A percentile compares a stretch with the other conserved stretches of the same genome.
phyloP scores from a whole-genome alignment of 2,797 vertebrate species.

The Serranus cabrilla region DNA sequence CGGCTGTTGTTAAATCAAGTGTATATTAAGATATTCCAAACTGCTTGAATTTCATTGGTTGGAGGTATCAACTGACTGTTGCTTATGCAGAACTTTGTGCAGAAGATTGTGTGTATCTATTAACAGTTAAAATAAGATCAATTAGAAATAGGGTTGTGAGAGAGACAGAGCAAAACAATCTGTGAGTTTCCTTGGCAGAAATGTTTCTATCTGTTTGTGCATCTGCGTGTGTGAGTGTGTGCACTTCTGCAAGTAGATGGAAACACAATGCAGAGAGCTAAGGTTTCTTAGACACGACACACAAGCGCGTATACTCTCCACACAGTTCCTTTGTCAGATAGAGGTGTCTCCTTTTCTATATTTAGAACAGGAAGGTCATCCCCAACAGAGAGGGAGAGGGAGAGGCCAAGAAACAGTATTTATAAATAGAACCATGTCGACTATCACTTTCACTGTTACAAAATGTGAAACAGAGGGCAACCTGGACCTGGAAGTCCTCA shows the following conservation, averaged over 20 bases:
- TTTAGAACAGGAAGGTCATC: constrained; percentile 72
- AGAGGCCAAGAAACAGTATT: constrained; percentile 12
- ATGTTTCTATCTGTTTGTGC: constrained; percentile 1
- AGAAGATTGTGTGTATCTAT: not conserved
- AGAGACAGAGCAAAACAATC: not conserved
- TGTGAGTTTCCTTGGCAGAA: not conserved
- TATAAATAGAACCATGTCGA: constrained; percentile 33
- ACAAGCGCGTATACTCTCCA: constrained; percentile 1
- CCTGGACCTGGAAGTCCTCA: not conserved
- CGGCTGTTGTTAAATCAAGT: not conserved
- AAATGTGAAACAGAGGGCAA: not conserved
- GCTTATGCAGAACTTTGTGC: not conserved
- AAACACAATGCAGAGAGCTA: constrained; percentile 30
- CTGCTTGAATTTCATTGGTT: not conserved
- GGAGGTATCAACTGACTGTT: not conserved
- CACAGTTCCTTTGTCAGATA: constrained; percentile 47
- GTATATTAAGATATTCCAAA: not conserved
- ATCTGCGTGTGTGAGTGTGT: constrained; percentile 18
- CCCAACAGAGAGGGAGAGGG: constrained; percentile 44
- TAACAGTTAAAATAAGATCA: not conserved
- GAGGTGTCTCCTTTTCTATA: constrained; percentile 73
- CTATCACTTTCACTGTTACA: not conserved
- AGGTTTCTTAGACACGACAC: constrained; percentile 30
- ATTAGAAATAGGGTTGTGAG: not conserved
- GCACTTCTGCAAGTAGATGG: constrained; percentile 17